A percentile compares a stretch with the other conserved stretches of the same genome.
phyloP scores from a whole-genome alignment of 1,140 invertebrate species.

The Drosophila sp. region DNA sequence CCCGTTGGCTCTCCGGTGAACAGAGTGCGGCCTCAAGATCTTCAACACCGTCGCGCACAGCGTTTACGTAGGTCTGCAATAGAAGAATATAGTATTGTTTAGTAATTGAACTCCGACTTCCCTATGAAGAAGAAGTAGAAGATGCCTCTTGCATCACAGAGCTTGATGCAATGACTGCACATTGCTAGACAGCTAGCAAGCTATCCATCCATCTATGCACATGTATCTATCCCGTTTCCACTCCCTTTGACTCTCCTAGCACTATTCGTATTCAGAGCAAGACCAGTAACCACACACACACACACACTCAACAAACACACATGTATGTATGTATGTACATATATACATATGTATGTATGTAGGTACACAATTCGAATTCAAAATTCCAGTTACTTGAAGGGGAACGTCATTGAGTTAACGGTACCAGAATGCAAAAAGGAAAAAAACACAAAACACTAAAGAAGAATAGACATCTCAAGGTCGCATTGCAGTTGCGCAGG shows the following conservation, averaged over 20 bases:
- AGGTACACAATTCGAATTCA: conserved; percentile 24
- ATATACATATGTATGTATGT: conserved; percentile 16
- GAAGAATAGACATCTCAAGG: conserved; percentile 53
- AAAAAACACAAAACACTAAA: conserved; percentile 9
- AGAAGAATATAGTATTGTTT: background rate
- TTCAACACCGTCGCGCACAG: conserved; percentile 87
- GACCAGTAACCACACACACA: conserved; percentile 33
- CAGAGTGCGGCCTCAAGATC: conserved; percentile 88
- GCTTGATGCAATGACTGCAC: conserved; percentile 47
- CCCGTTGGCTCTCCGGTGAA: conserved; percentile 84
- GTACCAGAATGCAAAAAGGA: conserved; percentile 36
- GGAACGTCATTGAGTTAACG: conserved; percentile 55
- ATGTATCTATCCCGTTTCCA: conserved; percentile 8
- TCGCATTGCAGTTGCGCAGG: conserved; percentile 21
- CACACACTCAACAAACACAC: conserved; percentile 37
- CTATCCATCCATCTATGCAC: too few relatives aligned
- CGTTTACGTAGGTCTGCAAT: conserved; percentile 89
- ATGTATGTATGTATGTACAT: conserved; percentile 17
- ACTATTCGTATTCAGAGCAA: conserved; percentile 73
- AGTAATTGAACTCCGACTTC: conserved; percentile 8
- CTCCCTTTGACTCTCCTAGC: conserved; percentile 4
- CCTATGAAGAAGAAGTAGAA: background rate
- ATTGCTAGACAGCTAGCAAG: background rate
- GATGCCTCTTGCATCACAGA: conserved; percentile 36
- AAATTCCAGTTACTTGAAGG: conserved; percentile 21